Conservation (phyloP, 2,113 vertebrate species). For the Podocnemis expansa region DNA sequence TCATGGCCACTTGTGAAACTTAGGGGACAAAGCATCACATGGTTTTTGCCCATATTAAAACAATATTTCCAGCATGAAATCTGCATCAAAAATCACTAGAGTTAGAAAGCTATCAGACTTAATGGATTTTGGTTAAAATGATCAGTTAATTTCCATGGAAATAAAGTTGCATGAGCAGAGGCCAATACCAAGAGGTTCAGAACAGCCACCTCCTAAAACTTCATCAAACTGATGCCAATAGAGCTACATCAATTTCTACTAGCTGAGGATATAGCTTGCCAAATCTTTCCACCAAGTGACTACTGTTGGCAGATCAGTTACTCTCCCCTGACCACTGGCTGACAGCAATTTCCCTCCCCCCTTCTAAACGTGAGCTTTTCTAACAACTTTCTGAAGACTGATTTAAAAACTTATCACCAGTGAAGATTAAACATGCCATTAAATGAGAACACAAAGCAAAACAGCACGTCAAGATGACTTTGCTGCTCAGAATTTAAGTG, state of each 20-base stretch:
- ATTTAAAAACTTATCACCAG: neutral
- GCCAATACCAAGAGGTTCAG: neutral
- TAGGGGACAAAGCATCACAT: neutral
- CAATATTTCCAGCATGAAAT: neutral
- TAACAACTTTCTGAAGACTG: neutral
- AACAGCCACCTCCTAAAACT: neutral
- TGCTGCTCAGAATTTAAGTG: neutral
- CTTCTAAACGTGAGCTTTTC: neutral
- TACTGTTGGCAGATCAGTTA: neutral
- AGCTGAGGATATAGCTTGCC: neutral
- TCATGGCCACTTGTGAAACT: neutral
- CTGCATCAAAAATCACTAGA: neutral
- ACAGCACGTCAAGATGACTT: neutral
- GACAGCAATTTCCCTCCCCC: neutral
- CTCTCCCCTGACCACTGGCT: neutral
- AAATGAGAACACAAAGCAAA: slow-evolving; percentile 25
- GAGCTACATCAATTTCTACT: neutral
- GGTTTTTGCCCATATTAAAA: neutral
- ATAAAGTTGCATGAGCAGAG: neutral
- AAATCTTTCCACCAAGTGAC: neutral
- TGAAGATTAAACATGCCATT: neutral
- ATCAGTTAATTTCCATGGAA: neutral
- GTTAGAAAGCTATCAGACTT: neutral
- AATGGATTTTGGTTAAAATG: neutral
- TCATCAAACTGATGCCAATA: neutral